A percentile compares a stretch with the other conserved stretches of the same genome.
These are phyloP conservation scores for Phenacoccus solenopsis DNA, from an alignment of 1,140 invertebrate species.

Conservation along the genomic window DNA sequence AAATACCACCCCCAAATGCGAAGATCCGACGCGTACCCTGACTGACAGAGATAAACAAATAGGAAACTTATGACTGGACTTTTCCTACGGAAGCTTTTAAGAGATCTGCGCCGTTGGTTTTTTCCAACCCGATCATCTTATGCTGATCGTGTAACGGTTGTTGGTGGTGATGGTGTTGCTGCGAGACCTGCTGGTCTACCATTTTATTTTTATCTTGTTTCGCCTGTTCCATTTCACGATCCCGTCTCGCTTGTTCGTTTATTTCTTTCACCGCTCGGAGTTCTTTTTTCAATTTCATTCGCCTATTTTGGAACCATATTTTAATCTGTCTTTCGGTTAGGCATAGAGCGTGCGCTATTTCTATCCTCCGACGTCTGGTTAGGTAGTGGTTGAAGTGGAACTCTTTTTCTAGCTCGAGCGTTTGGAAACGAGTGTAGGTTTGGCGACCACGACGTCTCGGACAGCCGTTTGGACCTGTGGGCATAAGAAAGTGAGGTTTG, in stretches of 20 bases:
- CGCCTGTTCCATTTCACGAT: constrained; percentile 78
- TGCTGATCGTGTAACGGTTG: constrained; percentile 29
- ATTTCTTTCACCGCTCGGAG: constrained; percentile 84
- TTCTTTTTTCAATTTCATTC: constrained; percentile 98
- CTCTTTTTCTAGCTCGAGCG: constrained; percentile 90
- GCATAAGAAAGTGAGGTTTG: constrained; percentile 28
- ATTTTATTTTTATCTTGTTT: constrained; percentile 73
- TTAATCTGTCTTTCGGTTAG: constrained; percentile 94
- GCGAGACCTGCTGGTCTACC: constrained; percentile 42
- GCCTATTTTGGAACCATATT: constrained; percentile 94
- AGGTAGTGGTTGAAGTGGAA: constrained; percentile 98
- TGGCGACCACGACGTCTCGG: constrained; percentile 84
- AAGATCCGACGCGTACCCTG: too few species aligned
- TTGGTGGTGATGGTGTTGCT: constrained; percentile 44
- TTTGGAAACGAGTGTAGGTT: constrained; percentile 93
- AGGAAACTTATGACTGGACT: constrained; percentile 26
- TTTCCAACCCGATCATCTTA: constrained; percentile 26
- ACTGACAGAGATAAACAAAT: background rate
- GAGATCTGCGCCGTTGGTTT: constrained; percentile 25
- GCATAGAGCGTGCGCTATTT: constrained; percentile 91
- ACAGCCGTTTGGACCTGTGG: constrained; percentile 88
- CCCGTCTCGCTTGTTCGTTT: constrained; percentile 81
- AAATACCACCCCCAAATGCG: background rate
- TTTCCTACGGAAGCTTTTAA: constrained; percentile 28
- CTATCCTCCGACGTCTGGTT: constrained; percentile 86